These are phyloP conservation scores for Maconellicoccus hirsutus DNA, from an alignment of 1,140 invertebrate genomes.

Conservation along the genomic window DNA sequence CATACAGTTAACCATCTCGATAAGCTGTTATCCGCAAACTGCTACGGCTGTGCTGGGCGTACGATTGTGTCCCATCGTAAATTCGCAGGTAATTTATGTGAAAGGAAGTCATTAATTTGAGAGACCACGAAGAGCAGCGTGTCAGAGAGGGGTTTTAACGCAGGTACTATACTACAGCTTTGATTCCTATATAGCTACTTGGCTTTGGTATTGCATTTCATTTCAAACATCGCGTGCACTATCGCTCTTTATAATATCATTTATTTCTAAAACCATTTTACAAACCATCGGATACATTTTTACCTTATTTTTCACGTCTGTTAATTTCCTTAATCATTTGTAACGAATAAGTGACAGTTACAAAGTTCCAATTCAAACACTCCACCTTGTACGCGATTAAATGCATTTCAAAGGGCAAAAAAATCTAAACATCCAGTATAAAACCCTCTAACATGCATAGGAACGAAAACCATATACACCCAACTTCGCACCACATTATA, in stretches of 20 bases:
- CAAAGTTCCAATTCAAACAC: no score
- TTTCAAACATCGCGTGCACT: not conserved
- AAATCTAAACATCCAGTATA: no score
- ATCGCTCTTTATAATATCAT: slow-evolving; percentile 4
- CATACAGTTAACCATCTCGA: slow-evolving; percentile 2
- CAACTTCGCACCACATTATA: not conserved
- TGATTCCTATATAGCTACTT: not conserved
- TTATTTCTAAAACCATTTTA: not conserved
- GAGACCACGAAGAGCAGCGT: not conserved
- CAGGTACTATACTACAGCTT: not conserved
- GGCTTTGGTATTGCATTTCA: not conserved
- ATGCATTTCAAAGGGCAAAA: no score
- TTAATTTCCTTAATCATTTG: no score
- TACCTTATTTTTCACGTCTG: no score
- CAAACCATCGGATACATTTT: no score
- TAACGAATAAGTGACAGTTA: no score
- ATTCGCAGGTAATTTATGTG: slow-evolving; percentile 21
- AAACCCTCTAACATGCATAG: no score
- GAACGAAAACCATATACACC: no score
- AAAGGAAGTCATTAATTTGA: slow-evolving; percentile 21
- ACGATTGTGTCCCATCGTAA: slow-evolving; percentile 20
- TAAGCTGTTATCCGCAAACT: slow-evolving; percentile 20
- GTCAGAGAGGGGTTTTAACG: not conserved
- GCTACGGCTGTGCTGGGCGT: slow-evolving; percentile 2
- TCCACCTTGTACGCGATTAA: no score